Evolutionary conservation across 2,113 vertebrate genomes (phyloP), one percentile per base, ranked within the genome.

Genomic region (Solenodon paradoxus): DNA sequence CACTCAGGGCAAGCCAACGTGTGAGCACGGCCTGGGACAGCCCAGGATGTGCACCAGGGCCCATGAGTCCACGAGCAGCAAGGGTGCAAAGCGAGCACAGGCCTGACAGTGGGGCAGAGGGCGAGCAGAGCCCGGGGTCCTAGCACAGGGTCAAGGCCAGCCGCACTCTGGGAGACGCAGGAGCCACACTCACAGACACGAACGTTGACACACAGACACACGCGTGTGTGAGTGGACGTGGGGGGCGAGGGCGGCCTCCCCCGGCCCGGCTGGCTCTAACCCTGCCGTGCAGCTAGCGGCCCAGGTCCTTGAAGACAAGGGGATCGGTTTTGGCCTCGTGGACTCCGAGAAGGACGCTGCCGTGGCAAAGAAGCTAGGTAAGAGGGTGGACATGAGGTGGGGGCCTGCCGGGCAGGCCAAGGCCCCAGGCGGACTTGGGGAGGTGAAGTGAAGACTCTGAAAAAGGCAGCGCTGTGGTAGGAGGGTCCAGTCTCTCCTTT

Each of bases 341-440:
- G 99, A 99, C 97, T 98, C 99, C 17, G 99, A 99, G 98, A 99
- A 99, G 86, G 99, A 98, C 20, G 78, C 96, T 0, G 95, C 98
- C 0, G 98, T 99, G 84, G 99, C 99, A 95, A 99, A 99, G 97
- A 99, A 99, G 96, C 97, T 99, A 90, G 99, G 99, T 99, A 97
- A 98, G 97, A 20, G 72, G 1, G 24, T 4, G 38, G 9, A 5
- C 13, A 71, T 4, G 35, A n/a, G 47, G 20, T 10, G 30, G n/a
- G 61, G 61, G 30, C 9, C 20, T 24, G 28, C 28, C 42, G 1
- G n/a, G 49, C 32, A 55, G 42, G 83, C 26, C 11, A 2, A 13
- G 3, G 19, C 10, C n/a, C 28, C 10, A 0, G 4, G 49, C 7
- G 30, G 51, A 26, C 22, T 42, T 6, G 0, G 24, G 57, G 42